A percentile compares a stretch with the other conserved stretches of the same genome.
Conservation (phyloP, 30 jellyfish, hydroid and myxozoan species). For the Haliclystus octoradiatus region DNA sequence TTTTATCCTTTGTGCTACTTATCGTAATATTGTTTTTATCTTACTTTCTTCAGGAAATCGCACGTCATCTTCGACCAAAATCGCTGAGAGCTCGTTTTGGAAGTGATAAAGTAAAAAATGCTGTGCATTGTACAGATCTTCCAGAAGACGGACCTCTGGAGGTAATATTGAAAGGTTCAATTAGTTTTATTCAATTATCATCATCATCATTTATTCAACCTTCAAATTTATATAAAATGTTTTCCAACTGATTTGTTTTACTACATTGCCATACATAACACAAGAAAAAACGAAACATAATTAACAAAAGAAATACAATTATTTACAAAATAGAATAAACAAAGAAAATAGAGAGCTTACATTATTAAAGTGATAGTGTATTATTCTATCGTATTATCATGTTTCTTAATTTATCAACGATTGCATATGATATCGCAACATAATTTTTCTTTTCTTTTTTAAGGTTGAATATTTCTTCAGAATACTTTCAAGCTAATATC, state of each 20-base stretch:
- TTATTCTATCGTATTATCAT: too few relatives aligned
- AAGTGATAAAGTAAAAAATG: constrained; percentile 74
- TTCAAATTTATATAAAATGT: too few relatives aligned
- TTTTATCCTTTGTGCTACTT: neutral
- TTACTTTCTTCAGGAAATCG: constrained; percentile 65
- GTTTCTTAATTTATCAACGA: too few relatives aligned
- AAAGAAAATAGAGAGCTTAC: too few relatives aligned
- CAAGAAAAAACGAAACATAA: neutral
- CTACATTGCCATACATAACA: neutral
- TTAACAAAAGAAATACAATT: neutral
- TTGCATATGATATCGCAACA: too few relatives aligned
- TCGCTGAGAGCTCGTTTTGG: constrained; percentile 93
- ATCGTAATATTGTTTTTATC: neutral
- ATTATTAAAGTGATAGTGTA: too few relatives aligned
- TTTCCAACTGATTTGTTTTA: too few relatives aligned
- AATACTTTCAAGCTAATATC: constrained; percentile 19
- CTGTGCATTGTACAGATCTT: constrained; percentile 93
- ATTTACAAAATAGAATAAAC: too few relatives aligned
- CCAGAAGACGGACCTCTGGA: constrained; percentile 99
- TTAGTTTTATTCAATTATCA: too few relatives aligned
- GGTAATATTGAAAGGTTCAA: too few relatives aligned
- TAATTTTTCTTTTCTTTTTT: constrained; percentile 4
- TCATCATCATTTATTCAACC: too few relatives aligned
- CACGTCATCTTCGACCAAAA: constrained; percentile 82
- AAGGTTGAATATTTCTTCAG: constrained; percentile 96